Evolutionary conservation across 2,888 invertebrate species (phyloP).

Genomic region (Napeogenes inachia): DNA sequence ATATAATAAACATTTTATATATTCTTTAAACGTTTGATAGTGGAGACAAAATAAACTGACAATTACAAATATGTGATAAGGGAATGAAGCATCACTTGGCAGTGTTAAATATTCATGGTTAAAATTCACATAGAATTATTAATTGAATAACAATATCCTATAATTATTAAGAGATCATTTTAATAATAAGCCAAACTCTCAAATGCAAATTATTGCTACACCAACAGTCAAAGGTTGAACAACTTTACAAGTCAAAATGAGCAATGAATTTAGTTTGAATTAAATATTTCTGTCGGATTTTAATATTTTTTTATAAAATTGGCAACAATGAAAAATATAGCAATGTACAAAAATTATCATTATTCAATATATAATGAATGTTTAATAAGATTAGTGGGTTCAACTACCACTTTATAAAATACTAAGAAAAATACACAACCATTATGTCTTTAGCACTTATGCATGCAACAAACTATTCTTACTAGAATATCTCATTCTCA

Average conservation of each 20-base stretch:
- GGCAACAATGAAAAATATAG: conserved; percentile 68
- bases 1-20: conserved; percentile 29
- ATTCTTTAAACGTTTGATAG: conserved; percentile 19
- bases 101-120: conserved; percentile 25
- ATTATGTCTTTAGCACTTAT: conserved; percentile 23
- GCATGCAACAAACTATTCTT: conserved; percentile 19
- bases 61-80: conserved; percentile 1
- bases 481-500: not conserved
- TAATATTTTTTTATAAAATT: conserved; percentile 43
- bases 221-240: conserved; percentile 24
- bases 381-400: conserved; percentile 13
- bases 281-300: conserved; percentile 26
- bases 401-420: conserved; percentile 32
- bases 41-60: conserved; percentile 16
- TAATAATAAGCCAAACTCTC: conserved; percentile 23
- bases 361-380: conserved; percentile 18
- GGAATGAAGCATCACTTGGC: conserved; percentile 29
- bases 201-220: conserved; percentile 18
- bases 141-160: conserved; percentile 27
- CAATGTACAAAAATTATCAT: conserved; percentile 42
- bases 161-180: conserved; percentile 29
- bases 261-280: conserved; percentile 36
- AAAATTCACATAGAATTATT: conserved; percentile 18
- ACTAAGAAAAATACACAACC: conserved; percentile 34
- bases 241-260: conserved; percentile 33